Percentiles rank a stretch among this genome's conserved stretches.
Evolutionary conservation across 2,113 vertebrate species (phyloP).

Genomic region (Mormyrus lacerda): DNA sequence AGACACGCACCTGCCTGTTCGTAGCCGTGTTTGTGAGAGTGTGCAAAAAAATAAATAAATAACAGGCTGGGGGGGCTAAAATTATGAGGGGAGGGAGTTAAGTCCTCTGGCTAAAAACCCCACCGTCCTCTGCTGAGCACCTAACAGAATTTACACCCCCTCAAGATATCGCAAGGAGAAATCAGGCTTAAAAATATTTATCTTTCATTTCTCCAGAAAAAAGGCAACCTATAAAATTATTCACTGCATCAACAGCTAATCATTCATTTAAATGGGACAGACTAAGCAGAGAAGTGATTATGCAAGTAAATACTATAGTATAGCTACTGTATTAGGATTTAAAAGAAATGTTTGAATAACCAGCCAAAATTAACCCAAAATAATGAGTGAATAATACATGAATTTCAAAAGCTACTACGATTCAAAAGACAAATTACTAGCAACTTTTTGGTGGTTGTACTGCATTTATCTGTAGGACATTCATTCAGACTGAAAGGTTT

Average conservation of each 20-base stretch:
- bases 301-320: background rate
- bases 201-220: background rate
- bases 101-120: background rate
- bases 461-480: background rate
- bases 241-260: background rate
- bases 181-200: background rate
- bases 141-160: background rate
- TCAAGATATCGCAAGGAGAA: background rate
- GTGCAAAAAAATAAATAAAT: background rate
- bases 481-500: background rate
- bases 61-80: background rate
- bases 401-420: background rate
- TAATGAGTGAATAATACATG: background rate
- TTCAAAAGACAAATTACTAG: background rate
- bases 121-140: background rate
- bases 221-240: background rate
- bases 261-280: background rate
- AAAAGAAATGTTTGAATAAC: background rate
- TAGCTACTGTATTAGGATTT: background rate
- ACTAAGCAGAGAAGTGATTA: background rate
- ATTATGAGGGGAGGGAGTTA: background rate
- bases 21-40: background rate
- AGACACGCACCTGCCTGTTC: background rate
- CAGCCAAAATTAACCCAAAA: background rate
- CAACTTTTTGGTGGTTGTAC: background rate